Percentiles rank a stretch among this genome's conserved stretches.
phyloP scores from a whole-genome alignment of 2,797 vertebrate species.

The Lycodopsis pacificus region DNA sequence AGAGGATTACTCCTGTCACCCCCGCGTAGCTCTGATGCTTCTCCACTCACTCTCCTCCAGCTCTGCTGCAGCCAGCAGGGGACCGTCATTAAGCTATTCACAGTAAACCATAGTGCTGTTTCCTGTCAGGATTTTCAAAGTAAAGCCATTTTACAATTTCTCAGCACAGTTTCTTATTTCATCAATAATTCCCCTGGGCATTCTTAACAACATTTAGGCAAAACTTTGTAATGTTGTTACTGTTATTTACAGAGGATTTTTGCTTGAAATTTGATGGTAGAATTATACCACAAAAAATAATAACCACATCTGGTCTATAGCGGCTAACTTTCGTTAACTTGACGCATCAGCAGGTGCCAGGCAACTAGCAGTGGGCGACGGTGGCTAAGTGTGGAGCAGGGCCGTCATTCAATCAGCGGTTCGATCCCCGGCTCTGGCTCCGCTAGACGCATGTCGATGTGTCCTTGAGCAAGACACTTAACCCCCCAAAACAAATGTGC shows the following conservation, averaged over 20 bases:
- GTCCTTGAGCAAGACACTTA: no score
- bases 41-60: neutral
- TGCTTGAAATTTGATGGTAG: neutral
- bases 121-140: slow-evolving; percentile 53
- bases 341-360: slow-evolving; percentile 20
- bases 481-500: no score
- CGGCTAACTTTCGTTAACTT: neutral
- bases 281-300: neutral
- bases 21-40: neutral
- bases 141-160: slow-evolving; percentile 4
- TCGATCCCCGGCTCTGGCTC: no score
- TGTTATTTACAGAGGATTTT: neutral
- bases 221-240: rapidly evolving
- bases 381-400: no score
- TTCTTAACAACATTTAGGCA: neutral
- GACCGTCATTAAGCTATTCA: neutral
- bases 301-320: neutral
- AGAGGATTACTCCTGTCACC: neutral
- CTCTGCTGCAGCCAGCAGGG: slow-evolving; percentile 69
- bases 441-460: no score
- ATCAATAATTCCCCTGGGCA: neutral
- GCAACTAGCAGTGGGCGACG: slow-evolving; percentile 5
- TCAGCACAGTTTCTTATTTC: neutral
- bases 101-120: neutral
- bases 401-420: no score